These are phyloP conservation scores for Drosophila rufa DNA, from an alignment of 1,140 invertebrate genomes.

Conservation along the genomic window DNA sequence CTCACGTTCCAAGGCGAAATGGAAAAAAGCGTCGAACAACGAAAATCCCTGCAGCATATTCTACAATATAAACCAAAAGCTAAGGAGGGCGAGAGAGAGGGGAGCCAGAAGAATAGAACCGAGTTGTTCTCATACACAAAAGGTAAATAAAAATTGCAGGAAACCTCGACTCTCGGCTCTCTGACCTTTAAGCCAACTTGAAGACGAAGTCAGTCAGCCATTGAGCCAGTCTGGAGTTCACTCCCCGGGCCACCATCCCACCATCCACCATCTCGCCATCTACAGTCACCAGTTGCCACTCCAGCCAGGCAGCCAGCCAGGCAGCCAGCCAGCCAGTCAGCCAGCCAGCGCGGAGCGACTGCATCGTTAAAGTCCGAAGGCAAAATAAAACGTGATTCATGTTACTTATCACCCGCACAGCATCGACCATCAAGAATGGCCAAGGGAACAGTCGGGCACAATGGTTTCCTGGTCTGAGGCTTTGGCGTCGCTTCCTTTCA, in stretches of 20 bases:
- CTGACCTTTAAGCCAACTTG: conserved; percentile 67
- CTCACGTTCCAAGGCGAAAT: conserved; percentile 71
- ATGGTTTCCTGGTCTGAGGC: conserved; percentile 67
- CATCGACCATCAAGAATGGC: conserved; percentile 61
- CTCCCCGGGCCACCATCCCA: conserved; percentile 3
- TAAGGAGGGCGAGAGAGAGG: not conserved
- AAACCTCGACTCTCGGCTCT: conserved; percentile 51
- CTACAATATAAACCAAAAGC: conserved; percentile 43
- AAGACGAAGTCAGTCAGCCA: conserved; percentile 66
- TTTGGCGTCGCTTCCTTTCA: conserved; percentile 35
- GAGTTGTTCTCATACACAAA: conserved; percentile 71
- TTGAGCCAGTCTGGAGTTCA: conserved; percentile 60
- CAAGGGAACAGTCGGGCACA: conserved; percentile 50
- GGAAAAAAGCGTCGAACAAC: conserved; percentile 28
- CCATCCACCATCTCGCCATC: not conserved
- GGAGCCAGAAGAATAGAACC: conserved; percentile 43
- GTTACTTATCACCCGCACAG: conserved; percentile 82
- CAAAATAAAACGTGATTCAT: conserved; percentile 84
- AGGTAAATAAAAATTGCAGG: conserved; percentile 80
- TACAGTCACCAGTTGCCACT: not conserved
- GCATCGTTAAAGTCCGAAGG: conserved; percentile 81
- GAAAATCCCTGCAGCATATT: conserved; percentile 35
- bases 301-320: conserved; percentile 28
- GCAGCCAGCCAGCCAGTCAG: conserved; percentile 12
- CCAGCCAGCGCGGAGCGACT: conserved; percentile 37